Conservation (phyloP, 1,140 invertebrate genomes). For the Megalonaias nervosa region DNA sequence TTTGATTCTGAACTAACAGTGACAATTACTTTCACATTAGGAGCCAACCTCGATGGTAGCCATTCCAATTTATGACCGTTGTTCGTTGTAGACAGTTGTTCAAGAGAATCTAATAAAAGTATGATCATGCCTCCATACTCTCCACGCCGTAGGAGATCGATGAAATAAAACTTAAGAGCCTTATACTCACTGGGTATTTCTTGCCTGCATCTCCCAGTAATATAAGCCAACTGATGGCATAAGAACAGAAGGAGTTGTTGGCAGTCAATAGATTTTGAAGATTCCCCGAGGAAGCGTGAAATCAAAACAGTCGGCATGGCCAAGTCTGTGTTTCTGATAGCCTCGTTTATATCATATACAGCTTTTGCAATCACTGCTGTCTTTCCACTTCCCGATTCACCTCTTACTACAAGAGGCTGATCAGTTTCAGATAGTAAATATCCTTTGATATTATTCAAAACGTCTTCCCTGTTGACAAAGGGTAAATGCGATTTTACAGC, state of each 20-base stretch:
- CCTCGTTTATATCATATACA: slow-evolving; percentile 44
- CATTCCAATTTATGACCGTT: slow-evolving; percentile 63
- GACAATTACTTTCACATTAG: slow-evolving; percentile 62
- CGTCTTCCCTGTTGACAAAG: slow-evolving; percentile 74
- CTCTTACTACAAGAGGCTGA: slow-evolving; percentile 60
- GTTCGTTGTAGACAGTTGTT: slow-evolving; percentile 53
- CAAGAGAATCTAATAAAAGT: slow-evolving; percentile 63
- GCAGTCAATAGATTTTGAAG: slow-evolving; percentile 45
- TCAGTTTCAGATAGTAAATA: slow-evolving; percentile 79
- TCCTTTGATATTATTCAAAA: slow-evolving; percentile 79
- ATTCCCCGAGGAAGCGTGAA: slow-evolving; percentile 60
- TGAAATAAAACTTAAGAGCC: slow-evolving; percentile 55
- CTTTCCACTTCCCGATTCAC: slow-evolving; percentile 64
- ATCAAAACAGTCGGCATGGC: slow-evolving; percentile 51
- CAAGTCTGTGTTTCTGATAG: slow-evolving; percentile 39
- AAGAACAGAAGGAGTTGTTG: slow-evolving; percentile 55
- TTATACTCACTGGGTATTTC: slow-evolving; percentile 57
- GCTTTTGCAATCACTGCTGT: slow-evolving; percentile 63
- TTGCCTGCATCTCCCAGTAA: slow-evolving; percentile 43
- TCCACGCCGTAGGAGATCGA: slow-evolving; percentile 53
- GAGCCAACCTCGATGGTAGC: slow-evolving; percentile 61
- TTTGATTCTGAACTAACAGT: slow-evolving; percentile 52
- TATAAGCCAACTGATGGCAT: slow-evolving; percentile 59
- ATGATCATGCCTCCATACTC: slow-evolving; percentile 61
- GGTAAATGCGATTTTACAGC: slow-evolving; percentile 94